phyloP scores from a whole-genome alignment of 2,113 vertebrate species.

The Polypterus senegalus region DNA sequence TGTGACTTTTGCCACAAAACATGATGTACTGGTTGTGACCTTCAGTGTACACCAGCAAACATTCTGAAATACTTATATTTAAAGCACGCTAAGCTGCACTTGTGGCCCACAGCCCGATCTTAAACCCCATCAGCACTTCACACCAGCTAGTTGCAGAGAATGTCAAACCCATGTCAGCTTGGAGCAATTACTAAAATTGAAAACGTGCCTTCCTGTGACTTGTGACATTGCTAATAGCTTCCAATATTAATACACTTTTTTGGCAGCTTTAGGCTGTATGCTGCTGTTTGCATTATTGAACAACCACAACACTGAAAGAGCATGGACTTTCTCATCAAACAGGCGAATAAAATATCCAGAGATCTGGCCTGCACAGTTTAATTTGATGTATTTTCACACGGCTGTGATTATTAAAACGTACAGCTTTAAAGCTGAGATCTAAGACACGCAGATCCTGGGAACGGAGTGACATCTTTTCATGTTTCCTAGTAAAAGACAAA shows the following conservation, averaged over 20 bases:
- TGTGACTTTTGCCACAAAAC: too few relatives aligned
- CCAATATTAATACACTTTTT: conserved; percentile 21
- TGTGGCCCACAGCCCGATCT: conserved; percentile 20
- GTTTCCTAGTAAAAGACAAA: background rate
- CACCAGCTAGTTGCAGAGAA: conserved; percentile 17
- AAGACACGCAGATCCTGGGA: background rate
- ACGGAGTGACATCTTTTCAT: background rate
- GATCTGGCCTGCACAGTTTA: background rate
- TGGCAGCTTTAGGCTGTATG: conserved; percentile 7
- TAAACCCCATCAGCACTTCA: conserved; percentile 27
- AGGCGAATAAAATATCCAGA: background rate
- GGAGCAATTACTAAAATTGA: conserved; percentile 34
- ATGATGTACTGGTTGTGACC: too few relatives aligned
- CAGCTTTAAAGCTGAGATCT: background rate
- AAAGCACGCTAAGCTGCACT: too few relatives aligned
- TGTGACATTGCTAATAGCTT: conserved; percentile 16
- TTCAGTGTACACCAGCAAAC: too few relatives aligned
- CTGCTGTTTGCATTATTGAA: conserved; percentile 12
- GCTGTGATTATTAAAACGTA: background rate
- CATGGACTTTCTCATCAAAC: conserved; percentile 8
- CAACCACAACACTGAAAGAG: conserved; percentile 10
- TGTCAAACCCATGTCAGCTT: conserved; percentile 32
- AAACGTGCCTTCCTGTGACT: conserved; percentile 24
- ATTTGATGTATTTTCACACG: background rate
- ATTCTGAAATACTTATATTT: too few relatives aligned